Percentiles rank a stretch among this genome's conserved stretches.
phyloP scores from a whole-genome alignment of 2,797 vertebrate genomes.

The Diglossa cyanea region DNA sequence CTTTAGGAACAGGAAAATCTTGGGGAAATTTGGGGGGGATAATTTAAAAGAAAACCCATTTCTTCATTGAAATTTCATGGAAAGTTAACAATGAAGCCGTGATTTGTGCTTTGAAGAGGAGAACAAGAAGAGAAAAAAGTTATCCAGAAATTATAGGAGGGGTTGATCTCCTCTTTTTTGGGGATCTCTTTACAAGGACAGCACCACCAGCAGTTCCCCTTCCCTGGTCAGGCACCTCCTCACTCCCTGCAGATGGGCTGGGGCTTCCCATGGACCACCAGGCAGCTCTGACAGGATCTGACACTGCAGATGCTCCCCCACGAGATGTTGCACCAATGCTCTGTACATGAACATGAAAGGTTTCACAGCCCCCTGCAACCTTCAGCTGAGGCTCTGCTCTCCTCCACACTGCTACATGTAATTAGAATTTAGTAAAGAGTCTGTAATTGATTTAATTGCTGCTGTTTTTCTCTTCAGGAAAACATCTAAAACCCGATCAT shows the following conservation, averaged over 20 bases:
- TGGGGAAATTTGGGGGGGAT: neutral
- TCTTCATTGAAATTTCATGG: neutral
- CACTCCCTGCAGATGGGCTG: neutral
- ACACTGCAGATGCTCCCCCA: neutral
- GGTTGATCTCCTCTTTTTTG: neutral
- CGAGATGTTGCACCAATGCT: neutral
- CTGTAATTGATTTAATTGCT: conserved; percentile 10
- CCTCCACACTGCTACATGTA: neutral
- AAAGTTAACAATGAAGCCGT: neutral
- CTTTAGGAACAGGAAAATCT: neutral
- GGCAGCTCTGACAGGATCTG: neutral
- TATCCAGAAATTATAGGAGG: neutral
- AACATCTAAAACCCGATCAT: neutral
- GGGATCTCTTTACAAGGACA: neutral
- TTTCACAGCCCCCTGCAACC: neutral
- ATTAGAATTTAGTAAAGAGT: conserved; percentile 3
- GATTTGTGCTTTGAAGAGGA: neutral
- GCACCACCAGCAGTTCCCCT: neutral
- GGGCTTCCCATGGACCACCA: neutral
- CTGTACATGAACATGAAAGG: neutral
- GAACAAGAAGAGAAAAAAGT: neutral
- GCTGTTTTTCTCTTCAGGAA: conserved; percentile 1
- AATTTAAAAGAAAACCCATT: neutral
- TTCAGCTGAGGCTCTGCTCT: neutral
- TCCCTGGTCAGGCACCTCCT: neutral